phyloP scores from a whole-genome alignment of 2,797 vertebrate species.

The Salmo trutta region DNA sequence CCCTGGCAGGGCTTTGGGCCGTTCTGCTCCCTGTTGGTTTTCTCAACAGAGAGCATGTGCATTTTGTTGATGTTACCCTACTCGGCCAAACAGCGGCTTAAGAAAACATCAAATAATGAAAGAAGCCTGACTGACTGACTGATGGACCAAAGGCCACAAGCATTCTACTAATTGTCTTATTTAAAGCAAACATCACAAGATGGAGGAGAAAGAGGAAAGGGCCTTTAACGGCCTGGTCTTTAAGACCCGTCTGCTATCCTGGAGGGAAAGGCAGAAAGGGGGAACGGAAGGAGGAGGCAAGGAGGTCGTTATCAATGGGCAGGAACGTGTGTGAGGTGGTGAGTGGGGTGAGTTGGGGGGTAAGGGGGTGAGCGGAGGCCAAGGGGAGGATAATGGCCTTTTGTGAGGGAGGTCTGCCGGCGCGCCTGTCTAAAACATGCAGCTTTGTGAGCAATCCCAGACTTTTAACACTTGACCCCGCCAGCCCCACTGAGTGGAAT shows the following conservation, averaged over 20 bases:
- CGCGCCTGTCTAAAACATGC: constrained; percentile 31
- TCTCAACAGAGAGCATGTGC: constrained; percentile 59
- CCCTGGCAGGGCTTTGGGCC: constrained; percentile 35
- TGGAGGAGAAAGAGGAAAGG: not conserved
- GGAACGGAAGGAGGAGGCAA: not conserved
- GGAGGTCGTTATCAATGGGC: not conserved
- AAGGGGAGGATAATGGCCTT: constrained; percentile 41
- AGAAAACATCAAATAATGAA: constrained; percentile 43
- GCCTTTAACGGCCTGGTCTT: not conserved
- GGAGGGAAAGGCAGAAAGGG: too few species aligned
- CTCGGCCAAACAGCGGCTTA: constrained; percentile 61
- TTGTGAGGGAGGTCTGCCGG: constrained; percentile 27
- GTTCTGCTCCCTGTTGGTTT: constrained; percentile 35
- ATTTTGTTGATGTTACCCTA: constrained; percentile 64
- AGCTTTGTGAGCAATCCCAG: constrained; percentile 48
- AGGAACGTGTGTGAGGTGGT: not conserved
- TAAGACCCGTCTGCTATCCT: not conserved
- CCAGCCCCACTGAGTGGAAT: constrained; percentile 48
- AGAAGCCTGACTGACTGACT: constrained; percentile 21
- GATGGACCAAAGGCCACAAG: constrained; percentile 11
- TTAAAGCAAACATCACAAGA: not conserved
- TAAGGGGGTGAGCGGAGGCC: constrained; percentile 19
- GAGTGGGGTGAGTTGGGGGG: not conserved
- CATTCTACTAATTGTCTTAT: not conserved
- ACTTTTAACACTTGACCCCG: constrained; percentile 60